These are phyloP conservation scores for Electrona antarctica DNA, from an alignment of 2,113 vertebrate species.

Conservation along the genomic window DNA sequence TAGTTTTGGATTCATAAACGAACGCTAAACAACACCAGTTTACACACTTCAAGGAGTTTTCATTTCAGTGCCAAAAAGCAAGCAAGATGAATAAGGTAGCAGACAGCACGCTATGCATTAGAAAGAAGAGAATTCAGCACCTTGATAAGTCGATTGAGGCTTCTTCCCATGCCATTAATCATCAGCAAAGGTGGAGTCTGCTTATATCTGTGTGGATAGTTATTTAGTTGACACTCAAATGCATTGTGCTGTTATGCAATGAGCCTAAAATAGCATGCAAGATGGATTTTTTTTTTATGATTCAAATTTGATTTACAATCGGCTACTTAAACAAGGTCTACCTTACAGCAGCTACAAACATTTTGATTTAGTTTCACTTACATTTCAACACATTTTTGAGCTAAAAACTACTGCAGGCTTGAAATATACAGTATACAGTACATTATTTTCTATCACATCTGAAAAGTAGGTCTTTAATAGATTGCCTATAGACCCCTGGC, in stretches of 20 bases:
- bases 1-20: not conserved
- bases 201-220: not conserved
- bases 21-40: slow-evolving; percentile 5
- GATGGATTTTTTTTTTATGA: too few species aligned
- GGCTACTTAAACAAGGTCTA: not conserved
- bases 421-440: too few species aligned
- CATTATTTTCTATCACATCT: slow-evolving; percentile 21
- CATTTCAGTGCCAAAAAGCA: not conserved
- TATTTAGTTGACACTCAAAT: not conserved
- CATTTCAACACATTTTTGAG: slow-evolving; percentile 5
- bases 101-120: not conserved
- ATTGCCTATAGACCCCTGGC: slow-evolving; percentile 24
- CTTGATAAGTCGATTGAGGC: not conserved
- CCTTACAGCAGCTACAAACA: not conserved
- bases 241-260: not conserved
- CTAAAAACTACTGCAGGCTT: too few species aligned
- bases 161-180: not conserved
- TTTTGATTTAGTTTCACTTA: not conserved
- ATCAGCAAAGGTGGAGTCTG: not conserved
- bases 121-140: not conserved
- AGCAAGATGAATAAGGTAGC: not conserved
- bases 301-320: too few species aligned
- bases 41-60: not conserved
- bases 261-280: not conserved
- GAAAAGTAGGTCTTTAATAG: not conserved